Conservation (phyloP, 2,888 invertebrate genomes). For the Rhaphigaster nebulosa region DNA sequence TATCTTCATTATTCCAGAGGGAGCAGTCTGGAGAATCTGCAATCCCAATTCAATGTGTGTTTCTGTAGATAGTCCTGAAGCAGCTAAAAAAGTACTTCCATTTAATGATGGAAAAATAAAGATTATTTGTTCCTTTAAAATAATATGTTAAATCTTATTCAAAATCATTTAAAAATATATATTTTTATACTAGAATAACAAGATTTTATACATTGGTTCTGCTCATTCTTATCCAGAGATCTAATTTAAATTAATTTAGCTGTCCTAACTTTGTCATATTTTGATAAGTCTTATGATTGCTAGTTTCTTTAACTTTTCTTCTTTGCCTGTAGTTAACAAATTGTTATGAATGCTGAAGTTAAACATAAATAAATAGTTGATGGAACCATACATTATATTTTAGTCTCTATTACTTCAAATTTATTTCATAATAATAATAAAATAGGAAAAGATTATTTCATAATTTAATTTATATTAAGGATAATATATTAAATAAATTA, state of each 20-base stretch:
- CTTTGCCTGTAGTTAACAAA: background rate
- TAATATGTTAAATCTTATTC: background rate
- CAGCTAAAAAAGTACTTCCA: no score
- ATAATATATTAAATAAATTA: background rate
- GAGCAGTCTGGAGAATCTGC: no score
- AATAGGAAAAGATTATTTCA: background rate
- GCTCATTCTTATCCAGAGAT: no score
- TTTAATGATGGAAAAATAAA: background rate
- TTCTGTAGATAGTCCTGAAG: no score
- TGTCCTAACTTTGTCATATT: background rate
- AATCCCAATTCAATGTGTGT: no score
- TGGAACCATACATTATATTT: background rate
- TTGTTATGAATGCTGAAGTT: background rate
- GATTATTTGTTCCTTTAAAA: background rate
- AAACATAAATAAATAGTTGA: background rate
- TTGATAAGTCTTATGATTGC: background rate
- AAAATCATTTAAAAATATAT: no score
- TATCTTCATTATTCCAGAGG: no score
- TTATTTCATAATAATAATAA: no score
- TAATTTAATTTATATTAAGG: background rate
- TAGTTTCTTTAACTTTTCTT: background rate
- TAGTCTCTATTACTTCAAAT: background rate
- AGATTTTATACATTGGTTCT: no score
- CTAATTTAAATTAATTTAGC: background rate
- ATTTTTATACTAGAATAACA: no score